These are phyloP conservation scores for Eubasilissa regina DNA, from an alignment of 1,140 invertebrate species.

Conservation along the genomic window DNA sequence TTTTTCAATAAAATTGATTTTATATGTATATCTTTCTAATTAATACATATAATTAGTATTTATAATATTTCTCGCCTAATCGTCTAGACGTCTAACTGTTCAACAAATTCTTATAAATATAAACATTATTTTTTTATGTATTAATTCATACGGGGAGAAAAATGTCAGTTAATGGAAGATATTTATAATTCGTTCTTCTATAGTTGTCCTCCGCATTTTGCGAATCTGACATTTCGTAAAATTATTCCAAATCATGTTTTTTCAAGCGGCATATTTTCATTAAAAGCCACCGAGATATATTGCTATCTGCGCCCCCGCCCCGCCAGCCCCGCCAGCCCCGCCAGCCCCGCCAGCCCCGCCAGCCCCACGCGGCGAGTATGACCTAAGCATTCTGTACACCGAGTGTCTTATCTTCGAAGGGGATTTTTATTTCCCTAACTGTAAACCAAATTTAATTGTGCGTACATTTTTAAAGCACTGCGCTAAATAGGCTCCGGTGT, in stretches of 20 bases:
- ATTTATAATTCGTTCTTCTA: too few relatives aligned
- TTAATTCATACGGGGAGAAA: too few relatives aligned
- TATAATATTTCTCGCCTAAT: too few relatives aligned
- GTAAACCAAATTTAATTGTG: constrained; percentile 62
- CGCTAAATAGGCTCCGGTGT: constrained; percentile 55
- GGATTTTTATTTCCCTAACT: constrained; percentile 57
- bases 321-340: not conserved
- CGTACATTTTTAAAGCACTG: constrained; percentile 61
- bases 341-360: not conserved
- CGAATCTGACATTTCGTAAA: not conserved
- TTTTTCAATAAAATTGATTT: too few relatives aligned
- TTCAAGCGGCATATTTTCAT: constrained; percentile 34
- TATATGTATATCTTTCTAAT: too few relatives aligned
- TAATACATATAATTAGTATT: too few relatives aligned
- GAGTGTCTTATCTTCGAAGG: constrained; percentile 52
- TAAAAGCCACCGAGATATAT: constrained; percentile 20
- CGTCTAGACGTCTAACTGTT: too few relatives aligned
- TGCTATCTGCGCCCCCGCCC: not conserved
- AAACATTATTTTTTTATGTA: too few relatives aligned
- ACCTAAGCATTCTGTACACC: constrained; percentile 39
- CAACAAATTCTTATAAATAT: too few relatives aligned
- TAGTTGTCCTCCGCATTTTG: too few relatives aligned
- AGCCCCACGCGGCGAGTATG: not conserved
- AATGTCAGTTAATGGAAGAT: too few relatives aligned
- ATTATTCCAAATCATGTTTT: constrained; percentile 1